Percentiles rank a stretch among this genome's conserved stretches.
phyloP scores from a whole-genome alignment of 2,888 invertebrate species.

The Pyrrhosoma nymphula region DNA sequence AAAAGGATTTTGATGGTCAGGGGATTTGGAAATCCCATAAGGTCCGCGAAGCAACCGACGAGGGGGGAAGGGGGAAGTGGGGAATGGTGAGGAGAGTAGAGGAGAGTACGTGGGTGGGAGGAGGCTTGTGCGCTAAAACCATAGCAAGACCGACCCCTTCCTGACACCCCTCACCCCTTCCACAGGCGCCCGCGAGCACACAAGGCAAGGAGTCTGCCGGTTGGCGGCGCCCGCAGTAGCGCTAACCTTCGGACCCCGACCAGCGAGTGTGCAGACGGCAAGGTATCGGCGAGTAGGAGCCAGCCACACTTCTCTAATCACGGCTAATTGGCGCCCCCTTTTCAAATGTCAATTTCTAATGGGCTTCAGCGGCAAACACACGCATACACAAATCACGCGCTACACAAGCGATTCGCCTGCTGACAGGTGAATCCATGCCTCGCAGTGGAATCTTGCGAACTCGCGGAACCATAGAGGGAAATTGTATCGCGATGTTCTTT shows the following conservation, averaged over 20 bases:
- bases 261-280: background rate
- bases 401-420: background rate
- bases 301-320: background rate
- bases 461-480: too few species aligned
- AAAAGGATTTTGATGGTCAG: conserved; percentile 64
- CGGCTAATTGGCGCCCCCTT: background rate
- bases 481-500: too few species aligned
- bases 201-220: background rate
- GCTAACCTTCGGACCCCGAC: background rate
- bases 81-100: background rate
- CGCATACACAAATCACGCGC: background rate
- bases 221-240: background rate
- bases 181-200: background rate
- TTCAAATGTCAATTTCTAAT: background rate
- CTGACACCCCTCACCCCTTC: background rate
- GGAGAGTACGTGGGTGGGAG: background rate
- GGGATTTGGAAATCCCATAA: conserved; percentile 66
- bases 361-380: background rate
- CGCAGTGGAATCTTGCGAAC: too few species aligned
- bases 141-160: conserved; percentile 34
- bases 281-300: background rate
- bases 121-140: conserved; percentile 50
- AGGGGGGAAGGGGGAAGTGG: background rate
- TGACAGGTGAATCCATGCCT: background rate
- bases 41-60: background rate